Evolutionary conservation across 2,797 vertebrate genomes (phyloP).

Genomic region (Microcaecilia unicolor): DNA sequence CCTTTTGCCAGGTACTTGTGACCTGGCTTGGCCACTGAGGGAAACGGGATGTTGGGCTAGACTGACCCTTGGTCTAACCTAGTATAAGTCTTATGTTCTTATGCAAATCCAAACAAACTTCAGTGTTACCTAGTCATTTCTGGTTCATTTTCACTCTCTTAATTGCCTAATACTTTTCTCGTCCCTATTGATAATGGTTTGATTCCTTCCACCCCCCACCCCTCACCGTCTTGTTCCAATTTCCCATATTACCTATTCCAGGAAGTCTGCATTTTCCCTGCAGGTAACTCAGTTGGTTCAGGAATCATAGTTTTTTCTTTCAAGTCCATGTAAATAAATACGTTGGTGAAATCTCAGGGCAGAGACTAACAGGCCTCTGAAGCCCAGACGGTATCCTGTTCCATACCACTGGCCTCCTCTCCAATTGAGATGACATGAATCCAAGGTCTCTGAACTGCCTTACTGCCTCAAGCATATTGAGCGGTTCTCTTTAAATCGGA

Average conservation of each 20-base stretch:
- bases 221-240: constrained; percentile 51
- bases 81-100: no score
- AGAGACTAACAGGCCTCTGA: constrained; percentile 36
- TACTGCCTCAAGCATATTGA: constrained; percentile 28
- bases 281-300: constrained; percentile 46
- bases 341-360: constrained; percentile 43
- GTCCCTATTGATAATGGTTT: constrained; percentile 50
- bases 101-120: no score
- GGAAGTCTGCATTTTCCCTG: constrained; percentile 46
- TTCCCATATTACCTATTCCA: constrained; percentile 55
- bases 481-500: constrained; percentile 28
- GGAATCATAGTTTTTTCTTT: constrained; percentile 29
- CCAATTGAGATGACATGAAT: constrained; percentile 34
- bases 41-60: no score
- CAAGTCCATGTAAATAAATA: constrained; percentile 45
- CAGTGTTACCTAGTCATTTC: no score
- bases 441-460: constrained; percentile 32
- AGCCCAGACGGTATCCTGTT: constrained; percentile 40
- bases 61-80: no score
- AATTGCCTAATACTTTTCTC: constrained; percentile 25
- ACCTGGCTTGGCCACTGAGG: no score
- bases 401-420: constrained; percentile 40
- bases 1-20: no score
- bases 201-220: constrained; percentile 55
- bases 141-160: constrained; percentile 13